phyloP scores from a whole-genome alignment of 2,113 vertebrate genomes.

The Rhynchomys soricoides region DNA sequence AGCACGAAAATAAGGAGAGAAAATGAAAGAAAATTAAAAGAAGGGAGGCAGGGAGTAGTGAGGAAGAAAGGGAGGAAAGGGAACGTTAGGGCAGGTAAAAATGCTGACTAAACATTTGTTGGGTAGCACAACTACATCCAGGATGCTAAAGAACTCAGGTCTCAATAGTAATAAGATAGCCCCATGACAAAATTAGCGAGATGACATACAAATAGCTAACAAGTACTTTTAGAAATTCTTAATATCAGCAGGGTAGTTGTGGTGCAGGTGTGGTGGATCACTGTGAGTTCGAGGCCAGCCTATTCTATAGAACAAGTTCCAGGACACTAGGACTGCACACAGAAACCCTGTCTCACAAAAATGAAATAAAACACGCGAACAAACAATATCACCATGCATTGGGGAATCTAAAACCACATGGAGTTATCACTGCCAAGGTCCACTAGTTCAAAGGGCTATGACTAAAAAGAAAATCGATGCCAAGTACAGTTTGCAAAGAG shows the following conservation, averaged over 20 bases:
- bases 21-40: background rate
- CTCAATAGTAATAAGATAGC: background rate
- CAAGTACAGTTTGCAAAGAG: conserved; percentile 4
- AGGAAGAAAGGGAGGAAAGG: background rate
- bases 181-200: conserved; percentile 24
- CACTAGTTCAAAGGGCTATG: background rate
- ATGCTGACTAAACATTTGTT: background rate
- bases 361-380: no score
- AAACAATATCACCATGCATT: background rate
- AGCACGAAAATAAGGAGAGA: background rate
- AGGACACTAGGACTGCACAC: no score
- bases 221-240: background rate
- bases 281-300: no score
- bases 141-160: background rate
- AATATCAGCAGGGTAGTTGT: background rate
- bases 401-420: conserved; percentile 11
- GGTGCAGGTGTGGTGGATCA: no score
- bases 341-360: no score
- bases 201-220: background rate
- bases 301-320: no score
- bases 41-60: background rate
- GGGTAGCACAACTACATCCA: background rate
- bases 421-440: background rate
- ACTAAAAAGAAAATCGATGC: conserved; percentile 5
- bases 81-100: background rate